Percentiles rank a stretch among this genome's conserved stretches.
Conservation (phyloP, 1,140 invertebrate genomes). For the Parapsyche elsis region DNA sequence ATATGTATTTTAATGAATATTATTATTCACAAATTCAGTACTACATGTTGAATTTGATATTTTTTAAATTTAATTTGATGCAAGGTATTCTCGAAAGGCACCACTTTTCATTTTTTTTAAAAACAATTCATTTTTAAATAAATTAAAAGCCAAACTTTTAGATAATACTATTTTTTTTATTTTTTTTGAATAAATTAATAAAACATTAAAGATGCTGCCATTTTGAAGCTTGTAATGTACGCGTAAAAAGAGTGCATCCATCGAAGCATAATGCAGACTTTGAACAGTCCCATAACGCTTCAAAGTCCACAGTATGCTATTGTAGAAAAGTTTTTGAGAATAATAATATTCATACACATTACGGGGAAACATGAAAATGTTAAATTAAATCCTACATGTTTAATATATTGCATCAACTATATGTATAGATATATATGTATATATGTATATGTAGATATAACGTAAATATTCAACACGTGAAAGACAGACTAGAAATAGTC, state of each 20-base stretch:
- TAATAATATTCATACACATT: slow-evolving; percentile 31
- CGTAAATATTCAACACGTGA: slow-evolving; percentile 22
- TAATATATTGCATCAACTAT: slow-evolving; percentile 35
- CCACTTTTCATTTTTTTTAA: background rate
- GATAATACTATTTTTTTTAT: no score
- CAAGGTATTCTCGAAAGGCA: slow-evolving; percentile 23
- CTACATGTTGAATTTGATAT: slow-evolving; percentile 3
- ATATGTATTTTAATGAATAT: slow-evolving; percentile 35
- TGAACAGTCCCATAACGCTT: background rate
- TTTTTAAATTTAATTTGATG: background rate
- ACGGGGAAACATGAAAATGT: slow-evolving; percentile 13
- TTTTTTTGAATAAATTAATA: background rate
- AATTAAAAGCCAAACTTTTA: no score
- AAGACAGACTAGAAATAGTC: slow-evolving; percentile 32
- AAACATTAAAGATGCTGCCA: slow-evolving; percentile 6
- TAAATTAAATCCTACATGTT: slow-evolving; percentile 22
- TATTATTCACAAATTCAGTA: slow-evolving; percentile 37
- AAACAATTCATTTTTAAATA: no score
- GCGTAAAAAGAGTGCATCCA: background rate
- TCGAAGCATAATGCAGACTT: background rate
- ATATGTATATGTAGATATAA: slow-evolving; percentile 30
- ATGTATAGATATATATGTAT: no score
- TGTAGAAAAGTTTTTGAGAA: slow-evolving; percentile 23
- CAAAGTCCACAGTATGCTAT: background rate
- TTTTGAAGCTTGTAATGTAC: background rate